Evolutionary conservation across 2,797 vertebrate species (phyloP), one percentile per base, ranked within the genome.

Genomic region (Cygnus olor): DNA sequence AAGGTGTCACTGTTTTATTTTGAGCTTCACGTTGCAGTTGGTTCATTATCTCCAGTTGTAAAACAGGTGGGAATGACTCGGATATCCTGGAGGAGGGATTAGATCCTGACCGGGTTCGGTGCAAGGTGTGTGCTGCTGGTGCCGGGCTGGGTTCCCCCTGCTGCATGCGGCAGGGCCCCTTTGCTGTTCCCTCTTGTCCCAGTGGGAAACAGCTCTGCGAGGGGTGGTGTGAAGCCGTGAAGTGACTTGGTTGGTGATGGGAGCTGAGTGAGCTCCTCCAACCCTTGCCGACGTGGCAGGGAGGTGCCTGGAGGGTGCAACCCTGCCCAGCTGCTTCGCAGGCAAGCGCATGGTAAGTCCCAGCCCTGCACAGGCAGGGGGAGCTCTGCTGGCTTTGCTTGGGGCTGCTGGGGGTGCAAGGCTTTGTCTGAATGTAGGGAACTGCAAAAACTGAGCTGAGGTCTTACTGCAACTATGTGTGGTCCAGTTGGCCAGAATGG

Each of bases 391-490:
- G 86, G 40, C 60, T 84, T 74, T 57, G 45, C 56, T 3, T 78
- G 78, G 66, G 69, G 80, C 70, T 77, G 3, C 27, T 58, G 66
- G 60, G 77, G 83, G 22, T 36, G 28, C 22, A 20, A 19, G 60
- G 27, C 65, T 71, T 84, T 56, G 27, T 27, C 63, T 60, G 34
- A 88, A 27, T 5, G 21, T 10, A 9, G 21, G 65, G n/a, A 19
- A 38, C 40, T 0, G 0, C 16, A 61, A 40, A 65, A 71, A 21
- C 18, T n/a, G 22, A 5, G 34, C 8, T 10, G 54, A n/a, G 47
- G 8, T 74, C 1, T 49, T 47, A 2, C 3, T 71, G 58, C 34
- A 83, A 4, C 58, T 53, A 11, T 0, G 0, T 17, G 44, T 80
- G 58, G 17, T 40, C 36, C 74, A 53, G 73, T 47, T 2, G 7